phyloP scores from a whole-genome alignment of 2,113 vertebrate species.

The Tachuris rubrigastra region DNA sequence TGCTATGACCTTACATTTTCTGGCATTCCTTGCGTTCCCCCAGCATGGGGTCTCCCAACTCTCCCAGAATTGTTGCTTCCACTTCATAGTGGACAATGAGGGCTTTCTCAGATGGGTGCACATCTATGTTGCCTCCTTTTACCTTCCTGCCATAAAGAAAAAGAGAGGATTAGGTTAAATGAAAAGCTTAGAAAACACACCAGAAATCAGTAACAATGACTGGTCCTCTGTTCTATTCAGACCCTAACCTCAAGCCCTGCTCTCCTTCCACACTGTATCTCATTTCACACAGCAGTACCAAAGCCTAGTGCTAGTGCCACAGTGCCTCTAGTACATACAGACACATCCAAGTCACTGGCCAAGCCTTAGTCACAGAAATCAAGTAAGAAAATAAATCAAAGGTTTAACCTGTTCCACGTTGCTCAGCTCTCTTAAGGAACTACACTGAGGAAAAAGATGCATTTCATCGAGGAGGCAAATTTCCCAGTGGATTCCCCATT shows the following conservation, averaged over 20 bases:
- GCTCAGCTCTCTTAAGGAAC: neutral
- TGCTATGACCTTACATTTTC: slow-evolving; percentile 85
- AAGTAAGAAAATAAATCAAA: neutral
- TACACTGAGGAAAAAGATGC: neutral
- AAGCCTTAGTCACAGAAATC: neutral
- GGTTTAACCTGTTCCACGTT: neutral
- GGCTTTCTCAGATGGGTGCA: slow-evolving; percentile 92
- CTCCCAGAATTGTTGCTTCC: slow-evolving; percentile 90
- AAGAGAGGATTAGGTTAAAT: neutral
- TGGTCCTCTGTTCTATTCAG: neutral
- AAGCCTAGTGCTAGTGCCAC: neutral
- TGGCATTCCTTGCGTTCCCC: slow-evolving; percentile 92
- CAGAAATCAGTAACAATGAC: neutral
- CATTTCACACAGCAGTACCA: neutral
- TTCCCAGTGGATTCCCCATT: neutral
- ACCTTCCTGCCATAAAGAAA: slow-evolving; percentile 79
- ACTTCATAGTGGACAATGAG: slow-evolving; percentile 95
- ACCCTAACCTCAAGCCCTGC: neutral
- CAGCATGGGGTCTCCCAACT: slow-evolving; percentile 85
- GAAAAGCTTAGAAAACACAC: neutral
- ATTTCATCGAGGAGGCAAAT: neutral
- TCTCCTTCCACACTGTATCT: neutral
- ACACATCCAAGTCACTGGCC: neutral
- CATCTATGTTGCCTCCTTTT: slow-evolving; percentile 90
- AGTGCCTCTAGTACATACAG: neutral